Evolutionary conservation across 2,113 vertebrate genomes (phyloP), one percentile per base, ranked within the genome.

Genomic region (Noctilio leporinus): DNA sequence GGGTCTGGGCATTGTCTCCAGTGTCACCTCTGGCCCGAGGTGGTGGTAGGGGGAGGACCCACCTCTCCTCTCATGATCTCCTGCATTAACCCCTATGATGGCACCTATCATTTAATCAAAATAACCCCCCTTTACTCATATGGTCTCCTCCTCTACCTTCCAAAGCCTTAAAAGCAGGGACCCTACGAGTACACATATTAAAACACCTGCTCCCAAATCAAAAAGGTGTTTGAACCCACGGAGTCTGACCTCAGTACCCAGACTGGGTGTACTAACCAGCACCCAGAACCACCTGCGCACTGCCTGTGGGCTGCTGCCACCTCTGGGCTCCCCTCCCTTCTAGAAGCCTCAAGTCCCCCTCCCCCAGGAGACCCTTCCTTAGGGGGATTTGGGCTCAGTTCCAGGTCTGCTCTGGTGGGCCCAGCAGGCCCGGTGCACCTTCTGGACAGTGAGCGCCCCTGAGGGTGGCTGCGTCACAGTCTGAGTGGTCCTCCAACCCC

Each of bases 241-340:
- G 49, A 43, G 9, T 40, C 81, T 14, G 35, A 35, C 24, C 4
- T 6, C 20, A 28, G 11, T 10, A 33, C 70, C 6, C 6, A 6
- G 15, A n/a, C n/a, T n/a, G 17, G 26, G 14, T 47, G 5, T 16
- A n/a, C 43, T 7, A 12, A 28, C 49, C 6, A 0, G 7, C 24
- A 3, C 30, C 17, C 15, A 4, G 0, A 19, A 4, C 88, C 1
- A 0, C 3, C 10, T 1, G 1, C 0, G 11, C 16, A 1, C 30
- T 62, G 67, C 38, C 67, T 6, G 7, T 15, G 16, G 67, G 53
- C 62, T 47, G 0, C 65, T 65, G 19, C 33, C 45, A 10, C 33
- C 51, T n/a, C 22, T 28, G 45, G 84, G 35, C n/a, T 40, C 3
- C 24, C 20, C 1, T 3, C 38, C 59, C 10, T 10, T 4, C 5